Percentiles rank a stretch among this genome's conserved stretches.
Evolutionary conservation across 1,140 invertebrate species (phyloP).

Genomic region (Ladona fulva): DNA sequence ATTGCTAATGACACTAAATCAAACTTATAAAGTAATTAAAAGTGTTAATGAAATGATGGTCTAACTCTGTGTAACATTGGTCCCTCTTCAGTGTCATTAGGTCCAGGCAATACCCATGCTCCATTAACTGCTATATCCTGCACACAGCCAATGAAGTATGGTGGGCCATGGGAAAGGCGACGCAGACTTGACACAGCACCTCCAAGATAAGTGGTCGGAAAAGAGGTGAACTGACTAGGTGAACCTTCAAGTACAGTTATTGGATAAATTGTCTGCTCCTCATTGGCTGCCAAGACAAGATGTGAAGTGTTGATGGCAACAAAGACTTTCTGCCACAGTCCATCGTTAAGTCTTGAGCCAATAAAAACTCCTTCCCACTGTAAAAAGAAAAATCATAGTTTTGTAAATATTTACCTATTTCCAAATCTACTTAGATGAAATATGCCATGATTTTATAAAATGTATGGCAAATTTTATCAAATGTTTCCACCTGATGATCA

Average conservation of each 20-base stretch:
- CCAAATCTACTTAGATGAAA: too few species aligned
- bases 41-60: not conserved
- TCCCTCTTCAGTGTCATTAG: not conserved
- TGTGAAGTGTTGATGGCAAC: constrained; percentile 79
- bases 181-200: constrained; percentile 55
- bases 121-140: constrained; percentile 82
- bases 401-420: too few species aligned
- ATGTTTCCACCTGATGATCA: too few species aligned
- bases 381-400: not conserved
- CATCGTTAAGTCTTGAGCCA: constrained; percentile 70
- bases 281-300: constrained; percentile 72
- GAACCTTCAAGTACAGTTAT: constrained; percentile 67
- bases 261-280: constrained; percentile 81
- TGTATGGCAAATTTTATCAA: too few species aligned
- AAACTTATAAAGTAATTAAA: not conserved
- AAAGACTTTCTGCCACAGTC: constrained; percentile 79
- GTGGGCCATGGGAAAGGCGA: constrained; percentile 37
- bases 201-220: constrained; percentile 69
- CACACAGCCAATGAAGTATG: constrained; percentile 81
- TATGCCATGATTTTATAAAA: too few species aligned
- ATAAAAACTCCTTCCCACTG: constrained; percentile 70
- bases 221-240: constrained; percentile 63
- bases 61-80: not conserved
- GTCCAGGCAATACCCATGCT: constrained; percentile 50
- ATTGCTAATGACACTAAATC: not conserved